Evolutionary conservation across 1,140 invertebrate genomes (phyloP).

Genomic region (Heliconius melpomene): DNA sequence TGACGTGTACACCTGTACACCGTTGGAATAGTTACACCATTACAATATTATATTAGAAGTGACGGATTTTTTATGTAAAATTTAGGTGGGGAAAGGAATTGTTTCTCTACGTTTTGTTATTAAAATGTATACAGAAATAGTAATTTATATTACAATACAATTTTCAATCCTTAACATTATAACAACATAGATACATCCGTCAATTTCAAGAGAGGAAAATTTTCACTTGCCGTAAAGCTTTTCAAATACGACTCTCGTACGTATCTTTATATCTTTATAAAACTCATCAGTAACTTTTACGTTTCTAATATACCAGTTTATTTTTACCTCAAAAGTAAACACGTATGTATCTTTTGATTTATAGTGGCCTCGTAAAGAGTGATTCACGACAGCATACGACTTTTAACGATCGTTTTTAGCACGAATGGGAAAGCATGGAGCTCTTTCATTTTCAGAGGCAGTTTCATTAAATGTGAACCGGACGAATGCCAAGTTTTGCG

Average conservation of each 20-base stretch:
- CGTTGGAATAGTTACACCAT: too few relatives aligned
- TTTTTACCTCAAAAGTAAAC: conserved; percentile 70
- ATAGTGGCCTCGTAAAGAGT: conserved; percentile 60
- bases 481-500: conserved; percentile 65
- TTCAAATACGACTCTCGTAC: not conserved
- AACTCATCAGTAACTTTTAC: conserved; percentile 18
- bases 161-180: too few relatives aligned
- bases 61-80: too few relatives aligned
- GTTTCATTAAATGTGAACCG: conserved; percentile 35
- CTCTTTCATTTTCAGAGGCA: conserved; percentile 15
- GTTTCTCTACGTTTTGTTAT: too few relatives aligned
- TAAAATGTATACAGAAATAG: not conserved
- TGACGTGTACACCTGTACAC: too few relatives aligned
- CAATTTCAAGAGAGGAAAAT: not conserved
- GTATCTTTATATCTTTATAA: not conserved
- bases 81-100: too few relatives aligned
- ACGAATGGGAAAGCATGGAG: conserved; percentile 22
- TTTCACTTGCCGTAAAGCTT: not conserved
- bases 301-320: conserved; percentile 39
- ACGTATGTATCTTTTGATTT: conserved; percentile 60
- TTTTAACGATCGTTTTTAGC: conserved; percentile 42
- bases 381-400: conserved; percentile 55
- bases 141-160: not conserved
- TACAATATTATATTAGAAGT: too few relatives aligned
- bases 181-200: too few relatives aligned